Evolutionary conservation across 2,113 vertebrate genomes (phyloP).

Genomic region (Cebus imitator): DNA sequence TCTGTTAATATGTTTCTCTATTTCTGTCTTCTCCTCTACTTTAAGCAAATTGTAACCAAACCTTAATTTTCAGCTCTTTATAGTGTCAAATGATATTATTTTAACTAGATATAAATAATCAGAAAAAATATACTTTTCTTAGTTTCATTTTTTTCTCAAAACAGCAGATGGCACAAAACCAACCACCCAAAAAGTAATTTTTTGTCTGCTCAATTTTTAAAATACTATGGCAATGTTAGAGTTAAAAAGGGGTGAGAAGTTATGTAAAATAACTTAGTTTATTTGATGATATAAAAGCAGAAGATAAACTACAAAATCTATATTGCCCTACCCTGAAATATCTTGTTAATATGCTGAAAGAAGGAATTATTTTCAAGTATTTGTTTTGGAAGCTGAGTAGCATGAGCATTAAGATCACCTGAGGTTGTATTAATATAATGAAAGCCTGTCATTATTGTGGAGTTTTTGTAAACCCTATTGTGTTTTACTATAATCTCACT

Average conservation of each 20-base stretch:
- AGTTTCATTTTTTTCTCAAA: slow-evolving; percentile 40
- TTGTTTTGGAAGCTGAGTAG: background rate
- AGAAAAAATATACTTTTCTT: slow-evolving; percentile 19
- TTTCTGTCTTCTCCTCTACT: background rate
- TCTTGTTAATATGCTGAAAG: background rate
- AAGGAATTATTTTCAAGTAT: background rate
- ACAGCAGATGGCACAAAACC: slow-evolving; percentile 25
- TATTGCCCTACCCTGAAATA: background rate
- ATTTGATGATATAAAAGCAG: background rate
- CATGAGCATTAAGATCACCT: background rate
- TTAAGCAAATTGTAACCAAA: slow-evolving; percentile 43
- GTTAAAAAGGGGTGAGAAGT: background rate
- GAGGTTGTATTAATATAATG: background rate
- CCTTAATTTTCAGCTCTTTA: background rate
- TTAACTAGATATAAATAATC: slow-evolving; percentile 46
- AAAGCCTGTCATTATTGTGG: background rate
- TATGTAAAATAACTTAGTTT: background rate
- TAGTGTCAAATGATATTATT: background rate
- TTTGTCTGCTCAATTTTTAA: background rate
- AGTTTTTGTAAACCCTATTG: background rate
- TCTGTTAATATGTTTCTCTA: background rate
- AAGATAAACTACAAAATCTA: background rate
- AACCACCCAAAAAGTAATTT: slow-evolving; percentile 24
- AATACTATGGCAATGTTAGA: background rate
- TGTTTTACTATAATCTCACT: background rate